These are phyloP conservation scores for Aurelia coerulea DNA, from an alignment of 30 jellyfish, hydroid and myxozoan species.

Conservation along the genomic window DNA sequence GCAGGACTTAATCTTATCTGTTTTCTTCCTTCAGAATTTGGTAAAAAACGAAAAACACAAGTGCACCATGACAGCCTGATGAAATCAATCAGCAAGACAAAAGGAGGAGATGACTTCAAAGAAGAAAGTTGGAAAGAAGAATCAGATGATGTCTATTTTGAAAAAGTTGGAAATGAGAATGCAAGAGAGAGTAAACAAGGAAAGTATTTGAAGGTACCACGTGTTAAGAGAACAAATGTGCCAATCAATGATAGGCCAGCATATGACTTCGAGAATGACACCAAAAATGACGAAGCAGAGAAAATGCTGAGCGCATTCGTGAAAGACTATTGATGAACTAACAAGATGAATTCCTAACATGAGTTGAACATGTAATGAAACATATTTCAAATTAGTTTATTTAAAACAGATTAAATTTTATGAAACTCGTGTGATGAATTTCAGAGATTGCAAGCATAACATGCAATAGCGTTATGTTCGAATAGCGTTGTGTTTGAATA, in stretches of 20 bases:
- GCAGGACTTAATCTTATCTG: too few relatives aligned
- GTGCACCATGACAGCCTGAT: not conserved
- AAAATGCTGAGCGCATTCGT: conserved; percentile 1
- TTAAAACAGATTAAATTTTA: too few relatives aligned
- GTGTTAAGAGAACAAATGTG: not conserved
- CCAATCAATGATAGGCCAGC: not conserved
- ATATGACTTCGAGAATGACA: not conserved
- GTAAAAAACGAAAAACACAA: conserved; percentile 25
- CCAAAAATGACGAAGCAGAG: not conserved
- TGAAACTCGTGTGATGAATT: too few relatives aligned
- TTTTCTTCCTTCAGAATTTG: conserved; percentile 12
- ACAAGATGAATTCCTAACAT: not conserved
- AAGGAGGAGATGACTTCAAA: conserved; percentile 7
- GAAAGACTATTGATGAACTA: not conserved
- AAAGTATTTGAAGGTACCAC: not conserved
- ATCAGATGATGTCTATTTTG: conserved; percentile 31
- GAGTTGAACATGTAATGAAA: conserved; percentile 4
- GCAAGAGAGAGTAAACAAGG: conserved; percentile 6
- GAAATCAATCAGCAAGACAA: not conserved
- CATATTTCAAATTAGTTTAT: too few relatives aligned
- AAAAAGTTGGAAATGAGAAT: conserved; percentile 24
- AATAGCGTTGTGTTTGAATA: too few relatives aligned
- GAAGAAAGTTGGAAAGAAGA: conserved; percentile 41
- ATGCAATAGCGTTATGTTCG: too few relatives aligned
- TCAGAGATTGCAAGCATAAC: too few relatives aligned